These are phyloP conservation scores for Ceratothoa steindachneri DNA, from an alignment of 2,888 invertebrate genomes.

Conservation along the genomic window DNA sequence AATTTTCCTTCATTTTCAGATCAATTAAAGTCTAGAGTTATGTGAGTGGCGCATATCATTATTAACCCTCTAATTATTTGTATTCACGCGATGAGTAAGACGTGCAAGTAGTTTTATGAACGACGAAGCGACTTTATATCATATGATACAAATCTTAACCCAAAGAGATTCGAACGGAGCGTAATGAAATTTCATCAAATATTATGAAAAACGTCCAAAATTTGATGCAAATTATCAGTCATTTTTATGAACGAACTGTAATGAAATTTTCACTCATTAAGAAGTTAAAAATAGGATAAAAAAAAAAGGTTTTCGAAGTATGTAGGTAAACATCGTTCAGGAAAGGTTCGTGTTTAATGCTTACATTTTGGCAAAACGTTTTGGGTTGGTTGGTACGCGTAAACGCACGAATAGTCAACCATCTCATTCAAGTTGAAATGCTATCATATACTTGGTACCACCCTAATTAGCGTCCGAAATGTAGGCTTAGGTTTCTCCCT, in stretches of 20 bases:
- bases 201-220: neutral
- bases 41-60: neutral
- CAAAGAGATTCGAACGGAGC: neutral
- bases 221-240: neutral
- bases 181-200: neutral
- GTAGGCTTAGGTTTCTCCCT: no score
- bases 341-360: no score
- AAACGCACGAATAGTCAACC: no score
- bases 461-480: no score
- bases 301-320: no score
- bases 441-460: no score
- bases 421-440: no score
- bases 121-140: neutral
- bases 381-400: no score
- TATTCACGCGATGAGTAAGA: neutral
- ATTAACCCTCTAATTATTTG: neutral
- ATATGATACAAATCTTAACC: no score
- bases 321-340: no score
- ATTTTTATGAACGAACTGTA: neutral
- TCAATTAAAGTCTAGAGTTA: neutral
- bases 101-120: neutral
- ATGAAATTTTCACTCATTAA: neutral
- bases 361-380: no score
- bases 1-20: neutral
- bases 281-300: neutral